phyloP scores from a whole-genome alignment of 1,140 invertebrate species.

The roundworm (Caenorhabditis elegans) region DNA sequence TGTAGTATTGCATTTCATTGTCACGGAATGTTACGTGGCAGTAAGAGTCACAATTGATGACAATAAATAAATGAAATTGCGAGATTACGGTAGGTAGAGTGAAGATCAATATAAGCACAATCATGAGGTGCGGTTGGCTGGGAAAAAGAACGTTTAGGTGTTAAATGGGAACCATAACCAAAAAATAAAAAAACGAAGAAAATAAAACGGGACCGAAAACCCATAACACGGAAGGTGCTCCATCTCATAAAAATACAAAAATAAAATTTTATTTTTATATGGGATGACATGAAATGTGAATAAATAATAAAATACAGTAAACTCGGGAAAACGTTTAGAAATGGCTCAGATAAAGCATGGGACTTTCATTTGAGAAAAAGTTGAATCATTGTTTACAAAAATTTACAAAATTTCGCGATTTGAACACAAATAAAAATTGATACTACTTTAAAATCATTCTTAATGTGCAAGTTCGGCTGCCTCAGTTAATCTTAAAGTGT shows the following conservation, averaged over 20 bases:
- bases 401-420: too few species aligned
- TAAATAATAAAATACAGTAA: too few species aligned
- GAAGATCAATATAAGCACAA: neutral
- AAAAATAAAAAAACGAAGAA: neutral
- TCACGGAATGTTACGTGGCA: neutral
- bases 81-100: neutral
- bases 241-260: too few species aligned
- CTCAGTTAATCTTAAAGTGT: neutral
- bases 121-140: neutral
- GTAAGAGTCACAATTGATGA: neutral
- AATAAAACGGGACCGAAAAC: too few species aligned
- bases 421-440: too few species aligned
- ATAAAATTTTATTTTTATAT: too few species aligned
- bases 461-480: neutral
- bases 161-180: neutral
- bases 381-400: too few species aligned
- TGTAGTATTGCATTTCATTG: neutral
- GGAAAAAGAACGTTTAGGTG: neutral
- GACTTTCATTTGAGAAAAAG: too few species aligned
- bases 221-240: too few species aligned
- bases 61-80: neutral
- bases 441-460: neutral
- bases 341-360: too few species aligned
- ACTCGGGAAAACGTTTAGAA: too few species aligned
- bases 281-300: too few species aligned